phyloP scores from a whole-genome alignment of 2,113 vertebrate species.

The Centropus unirufus region DNA sequence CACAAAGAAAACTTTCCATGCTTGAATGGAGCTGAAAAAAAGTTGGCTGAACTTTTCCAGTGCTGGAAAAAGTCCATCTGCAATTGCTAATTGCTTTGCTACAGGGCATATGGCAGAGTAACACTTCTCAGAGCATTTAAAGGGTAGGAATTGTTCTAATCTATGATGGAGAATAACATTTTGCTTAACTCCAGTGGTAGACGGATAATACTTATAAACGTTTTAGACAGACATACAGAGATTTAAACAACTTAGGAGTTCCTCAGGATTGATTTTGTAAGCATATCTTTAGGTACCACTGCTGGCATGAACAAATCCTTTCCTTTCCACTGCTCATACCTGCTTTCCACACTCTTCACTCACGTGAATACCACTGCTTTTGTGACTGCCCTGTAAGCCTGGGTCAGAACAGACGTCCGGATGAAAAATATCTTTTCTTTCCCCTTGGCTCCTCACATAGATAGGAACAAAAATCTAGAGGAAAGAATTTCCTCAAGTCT shows the following conservation, averaged over 20 bases:
- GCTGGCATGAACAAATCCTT: background rate
- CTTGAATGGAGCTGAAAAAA: conserved; percentile 46
- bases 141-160: background rate
- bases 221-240: background rate
- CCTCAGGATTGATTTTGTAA: background rate
- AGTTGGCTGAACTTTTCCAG: conserved; percentile 5
- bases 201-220: background rate
- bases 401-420: background rate
- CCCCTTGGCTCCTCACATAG: background rate
- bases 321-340: background rate
- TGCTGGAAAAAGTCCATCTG: background rate
- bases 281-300: background rate
- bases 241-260: background rate
- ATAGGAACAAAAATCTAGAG: background rate
- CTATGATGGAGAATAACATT: background rate
- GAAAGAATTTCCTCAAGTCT: background rate
- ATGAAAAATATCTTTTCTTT: background rate
- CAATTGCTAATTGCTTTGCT: background rate
- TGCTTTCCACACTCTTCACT: background rate
- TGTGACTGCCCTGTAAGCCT: background rate
- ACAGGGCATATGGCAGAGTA: background rate
- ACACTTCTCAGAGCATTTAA: background rate
- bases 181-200: background rate
- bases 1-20: background rate
- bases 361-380: background rate